Evolutionary conservation across 2,888 invertebrate genomes (phyloP).

Genomic region (Orthosia gothica): DNA sequence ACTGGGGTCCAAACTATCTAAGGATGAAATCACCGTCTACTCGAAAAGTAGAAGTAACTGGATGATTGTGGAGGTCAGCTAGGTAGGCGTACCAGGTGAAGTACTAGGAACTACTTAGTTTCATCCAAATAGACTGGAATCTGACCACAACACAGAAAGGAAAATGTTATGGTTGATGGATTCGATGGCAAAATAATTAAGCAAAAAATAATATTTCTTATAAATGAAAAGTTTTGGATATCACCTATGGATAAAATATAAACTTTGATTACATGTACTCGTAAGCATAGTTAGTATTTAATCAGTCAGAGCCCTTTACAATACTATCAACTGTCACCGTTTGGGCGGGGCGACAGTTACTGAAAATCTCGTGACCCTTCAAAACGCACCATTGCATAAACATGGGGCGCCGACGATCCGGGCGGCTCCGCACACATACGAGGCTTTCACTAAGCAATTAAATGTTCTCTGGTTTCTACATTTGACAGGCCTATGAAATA

Average conservation of each 20-base stretch:
- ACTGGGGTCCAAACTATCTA: no score
- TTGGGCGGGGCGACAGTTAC: not conserved
- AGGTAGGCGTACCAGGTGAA: no score
- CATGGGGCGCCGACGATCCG: constrained; percentile 56
- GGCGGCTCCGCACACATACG: constrained; percentile 41
- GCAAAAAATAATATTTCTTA: not conserved
- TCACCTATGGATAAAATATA: not conserved
- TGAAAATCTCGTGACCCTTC: constrained; percentile 21
- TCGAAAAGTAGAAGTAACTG: no score
- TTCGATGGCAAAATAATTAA: not conserved
- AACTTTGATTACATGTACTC: not conserved
- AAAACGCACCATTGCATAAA: constrained; percentile 47
- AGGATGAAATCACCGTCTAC: no score
- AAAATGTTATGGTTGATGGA: no score
- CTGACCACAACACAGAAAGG: no score
- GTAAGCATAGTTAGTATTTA: not conserved
- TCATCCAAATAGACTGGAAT: no score
- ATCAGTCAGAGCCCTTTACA: not conserved
- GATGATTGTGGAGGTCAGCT: no score
- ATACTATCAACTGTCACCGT: not conserved
- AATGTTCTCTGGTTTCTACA: constrained; percentile 31
- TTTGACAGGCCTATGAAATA: constrained; percentile 2
- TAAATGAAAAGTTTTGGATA: not conserved
- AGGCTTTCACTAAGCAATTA: constrained; percentile 43
- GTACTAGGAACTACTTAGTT: no score